A percentile compares a stretch with the other conserved stretches of the same genome.
These are phyloP conservation scores for Notothenia rossii DNA, from an alignment of 2,113 vertebrate species.

Conservation along the genomic window DNA sequence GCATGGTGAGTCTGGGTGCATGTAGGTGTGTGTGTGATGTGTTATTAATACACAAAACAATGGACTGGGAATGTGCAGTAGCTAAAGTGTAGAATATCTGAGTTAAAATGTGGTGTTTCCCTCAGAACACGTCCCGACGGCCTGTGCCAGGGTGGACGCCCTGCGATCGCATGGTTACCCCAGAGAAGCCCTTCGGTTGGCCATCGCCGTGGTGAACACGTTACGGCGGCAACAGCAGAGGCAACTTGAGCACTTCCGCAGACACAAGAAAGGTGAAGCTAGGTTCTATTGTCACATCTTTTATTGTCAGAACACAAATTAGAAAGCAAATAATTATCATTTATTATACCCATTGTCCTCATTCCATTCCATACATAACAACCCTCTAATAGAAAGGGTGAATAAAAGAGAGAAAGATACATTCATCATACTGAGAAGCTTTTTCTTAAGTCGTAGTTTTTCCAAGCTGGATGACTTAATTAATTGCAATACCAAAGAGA, in stretches of 20 bases:
- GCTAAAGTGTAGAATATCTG: neutral
- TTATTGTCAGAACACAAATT: neutral
- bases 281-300: neutral
- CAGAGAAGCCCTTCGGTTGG: slow-evolving; percentile 94
- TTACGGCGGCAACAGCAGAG: slow-evolving; percentile 96
- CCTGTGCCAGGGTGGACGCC: slow-evolving; percentile 96
- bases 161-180: slow-evolving; percentile 97
- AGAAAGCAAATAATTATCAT: neutral
- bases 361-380: neutral
- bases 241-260: slow-evolving; percentile 93
- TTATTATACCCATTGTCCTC: neutral
- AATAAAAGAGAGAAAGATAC: neutral
- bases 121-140: slow-evolving; percentile 96
- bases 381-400: neutral
- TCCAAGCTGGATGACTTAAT: neutral
- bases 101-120: neutral
- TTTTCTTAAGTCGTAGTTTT: neutral
- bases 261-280: slow-evolving; percentile 93
- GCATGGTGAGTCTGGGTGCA: slow-evolving; percentile 88
- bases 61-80: neutral
- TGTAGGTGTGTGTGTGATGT: neutral
- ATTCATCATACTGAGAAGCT: neutral
- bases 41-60: slow-evolving; percentile 4
- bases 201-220: slow-evolving; percentile 97
- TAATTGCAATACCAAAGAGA: neutral